Evolutionary conservation across 2,797 vertebrate species (phyloP), one percentile per base, ranked within the genome.

Genomic region (Platyrinchus mystaceus): DNA sequence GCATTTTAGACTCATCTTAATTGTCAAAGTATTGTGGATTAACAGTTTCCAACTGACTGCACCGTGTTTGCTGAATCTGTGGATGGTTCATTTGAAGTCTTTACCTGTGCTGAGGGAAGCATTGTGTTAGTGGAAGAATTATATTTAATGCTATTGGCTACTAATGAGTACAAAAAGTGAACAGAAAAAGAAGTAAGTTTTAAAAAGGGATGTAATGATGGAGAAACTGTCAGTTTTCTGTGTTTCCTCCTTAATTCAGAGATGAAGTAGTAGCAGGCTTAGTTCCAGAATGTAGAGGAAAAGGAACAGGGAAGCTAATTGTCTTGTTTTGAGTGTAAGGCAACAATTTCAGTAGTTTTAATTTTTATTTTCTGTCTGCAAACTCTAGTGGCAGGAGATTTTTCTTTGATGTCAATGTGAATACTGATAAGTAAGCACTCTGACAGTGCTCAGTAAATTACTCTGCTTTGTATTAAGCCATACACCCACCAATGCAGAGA

Each of bases 391-490:
- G 28, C 4, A 14, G 36, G 39, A 71, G 16, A 73, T 73, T 60
- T 92, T 77, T 53, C 34, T 89, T 59, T 91, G 43, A 71, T 93
- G 50, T 19, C 82, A 91, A 52, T 41, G 32, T 24, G 9, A 68
- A n/a, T n/a, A 47, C 32, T 75, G 46, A 6, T 71, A 70, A 85
- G 10, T 74, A 26, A 89, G 64, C 37, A 43, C 53, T 67, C 62
- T 53, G 63, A 53, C 9, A 7, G 44, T 58, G 27, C 80, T 82
- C n/a, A 75, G 39, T 69, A 78, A 93, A 73, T 91, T 69, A 62
- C 86, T 91, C 59, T 94, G 36, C 46, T 90, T 84, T 93, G 46
- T 55, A 41, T 22, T 94, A 73, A 84, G 73, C 50, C 82, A 75
- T 66, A 58, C 53, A 78, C 18, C 47, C 81, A 34, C 39, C 69